Base-by-base conservation (phyloP, 2,888 invertebrate species). In the Acrobasis consociella region DNA sequence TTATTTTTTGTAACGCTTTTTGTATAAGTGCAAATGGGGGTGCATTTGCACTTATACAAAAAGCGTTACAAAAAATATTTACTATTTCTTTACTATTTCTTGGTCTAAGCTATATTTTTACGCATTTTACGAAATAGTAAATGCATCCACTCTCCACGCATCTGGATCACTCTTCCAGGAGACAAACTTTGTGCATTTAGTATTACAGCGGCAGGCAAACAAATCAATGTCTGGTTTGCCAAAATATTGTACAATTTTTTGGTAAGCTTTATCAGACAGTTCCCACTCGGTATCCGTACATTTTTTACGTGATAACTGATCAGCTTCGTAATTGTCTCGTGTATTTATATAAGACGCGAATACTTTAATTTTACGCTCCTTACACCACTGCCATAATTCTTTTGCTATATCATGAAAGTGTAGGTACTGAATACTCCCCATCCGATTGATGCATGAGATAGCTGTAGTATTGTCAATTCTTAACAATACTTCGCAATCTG, bases 301-400 rank as follows among this genome's bases (percentile, higher is more conserved):
- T 8, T 11, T 39, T n/a, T 49, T 49, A 2, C 62, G 31, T 11
- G 62, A 62, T 16, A 55, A 42, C 9, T 2, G 1, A 9, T 62
- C 65, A 8, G 62, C 65, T 17, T 16, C 50, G 9, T 9, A 1
- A 17, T 62, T 62, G 5, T 58, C 53, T 7, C 7, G 5, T 10
- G 22, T 22, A 22, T 22, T 22, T 22, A 22, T 22, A 22, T 22
- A 22, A 22, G 22, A 22, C 2, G 62, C 60, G 15, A 49, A 58
- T 0, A 62, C 17, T 11, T 38, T 22, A 8, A 66, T 17, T 1
- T 49, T 46, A 15, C 58, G 49, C 5, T 11, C 22, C n/a, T 66
- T 64, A 42, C 64, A 66, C 61, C 61, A 66, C 38, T 64, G 60
- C 64, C 64, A 66, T 1, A 64, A 55, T 13, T 58, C 38, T 39